A percentile compares a stretch with the other conserved stretches of the same genome.
Evolutionary conservation across 2,888 invertebrate species (phyloP).

Genomic region (Atrina japonica): DNA sequence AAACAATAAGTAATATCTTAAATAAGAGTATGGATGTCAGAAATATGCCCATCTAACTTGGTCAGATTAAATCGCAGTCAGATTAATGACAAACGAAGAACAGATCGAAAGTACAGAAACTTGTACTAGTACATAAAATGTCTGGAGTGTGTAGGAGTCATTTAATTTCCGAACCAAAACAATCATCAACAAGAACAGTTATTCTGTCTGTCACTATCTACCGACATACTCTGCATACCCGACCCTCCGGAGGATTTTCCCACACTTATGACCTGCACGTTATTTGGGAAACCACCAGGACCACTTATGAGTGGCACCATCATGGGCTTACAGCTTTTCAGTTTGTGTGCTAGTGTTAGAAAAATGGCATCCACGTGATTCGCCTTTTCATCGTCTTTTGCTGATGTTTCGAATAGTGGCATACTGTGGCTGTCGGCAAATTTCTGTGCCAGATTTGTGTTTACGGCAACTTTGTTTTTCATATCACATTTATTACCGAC

Average conservation of each 20-base stretch:
- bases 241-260: constrained; percentile 62
- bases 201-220: constrained; percentile 58
- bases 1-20: no score
- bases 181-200: constrained; percentile 66
- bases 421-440: constrained; percentile 83
- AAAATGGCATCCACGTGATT: constrained; percentile 91
- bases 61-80: no score
- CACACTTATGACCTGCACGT: constrained; percentile 61
- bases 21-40: no score
- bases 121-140: no score
- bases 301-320: constrained; percentile 79
- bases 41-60: no score
- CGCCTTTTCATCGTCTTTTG: constrained; percentile 87
- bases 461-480: constrained; percentile 83
- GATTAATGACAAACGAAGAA: no score
- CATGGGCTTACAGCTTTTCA: constrained; percentile 85
- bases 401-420: constrained; percentile 92
- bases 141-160: no score
- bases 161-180: neutral
- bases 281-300: constrained; percentile 50
- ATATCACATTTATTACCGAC: constrained; percentile 91
- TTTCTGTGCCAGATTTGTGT: constrained; percentile 87
- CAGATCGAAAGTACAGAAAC: no score
- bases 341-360: constrained; percentile 90
- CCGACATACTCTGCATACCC: constrained; percentile 62